Percentiles rank a stretch among this genome's conserved stretches.
These are phyloP conservation scores for Drusus annulatus DNA, from an alignment of 1,140 invertebrate species.

Conservation along the genomic window DNA sequence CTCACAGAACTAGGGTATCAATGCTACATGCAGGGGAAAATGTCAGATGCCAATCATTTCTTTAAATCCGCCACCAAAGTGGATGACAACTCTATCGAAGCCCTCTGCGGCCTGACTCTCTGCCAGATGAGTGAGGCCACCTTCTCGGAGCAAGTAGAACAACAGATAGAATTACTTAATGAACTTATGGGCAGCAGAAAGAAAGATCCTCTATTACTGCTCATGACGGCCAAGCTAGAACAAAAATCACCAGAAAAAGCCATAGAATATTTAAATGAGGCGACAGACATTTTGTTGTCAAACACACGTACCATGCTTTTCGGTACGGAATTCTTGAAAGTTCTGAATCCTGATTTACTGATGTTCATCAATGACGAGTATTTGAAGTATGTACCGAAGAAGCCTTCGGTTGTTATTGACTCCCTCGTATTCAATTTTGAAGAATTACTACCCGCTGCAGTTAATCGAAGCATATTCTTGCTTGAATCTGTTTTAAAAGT, in stretches of 20 bases:
- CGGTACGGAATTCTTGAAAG: slow-evolving; percentile 82
- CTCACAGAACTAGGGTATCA: slow-evolving; percentile 89
- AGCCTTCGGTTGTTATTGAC: slow-evolving; percentile 70
- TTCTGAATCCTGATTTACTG: slow-evolving; percentile 90
- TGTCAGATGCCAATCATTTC: slow-evolving; percentile 84
- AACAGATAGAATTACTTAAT: slow-evolving; percentile 90
- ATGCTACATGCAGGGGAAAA: slow-evolving; percentile 79
- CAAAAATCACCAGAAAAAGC: slow-evolving; percentile 74
- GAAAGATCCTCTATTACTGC: slow-evolving; percentile 74
- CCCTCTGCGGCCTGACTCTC: slow-evolving; percentile 84
- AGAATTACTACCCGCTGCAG: slow-evolving; percentile 65
- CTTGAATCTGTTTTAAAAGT: slow-evolving; percentile 83
- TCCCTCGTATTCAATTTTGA: slow-evolving; percentile 65
- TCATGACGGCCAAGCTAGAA: slow-evolving; percentile 79
- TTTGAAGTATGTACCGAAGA: slow-evolving; percentile 80
- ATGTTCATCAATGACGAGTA: slow-evolving; percentile 85
- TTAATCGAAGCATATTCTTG: slow-evolving; percentile 74
- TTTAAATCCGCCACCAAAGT: slow-evolving; percentile 87
- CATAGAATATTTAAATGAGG: slow-evolving; percentile 78
- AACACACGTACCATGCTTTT: slow-evolving; percentile 77
- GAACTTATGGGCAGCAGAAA: slow-evolving; percentile 82
- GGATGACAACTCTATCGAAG: slow-evolving; percentile 86
- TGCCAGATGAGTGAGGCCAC: slow-evolving; percentile 82
- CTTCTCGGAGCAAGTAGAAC: slow-evolving; percentile 78
- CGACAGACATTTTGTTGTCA: slow-evolving; percentile 80